These are phyloP conservation scores for Mareca penelope DNA, from an alignment of 2,797 vertebrate species.

Conservation along the genomic window DNA sequence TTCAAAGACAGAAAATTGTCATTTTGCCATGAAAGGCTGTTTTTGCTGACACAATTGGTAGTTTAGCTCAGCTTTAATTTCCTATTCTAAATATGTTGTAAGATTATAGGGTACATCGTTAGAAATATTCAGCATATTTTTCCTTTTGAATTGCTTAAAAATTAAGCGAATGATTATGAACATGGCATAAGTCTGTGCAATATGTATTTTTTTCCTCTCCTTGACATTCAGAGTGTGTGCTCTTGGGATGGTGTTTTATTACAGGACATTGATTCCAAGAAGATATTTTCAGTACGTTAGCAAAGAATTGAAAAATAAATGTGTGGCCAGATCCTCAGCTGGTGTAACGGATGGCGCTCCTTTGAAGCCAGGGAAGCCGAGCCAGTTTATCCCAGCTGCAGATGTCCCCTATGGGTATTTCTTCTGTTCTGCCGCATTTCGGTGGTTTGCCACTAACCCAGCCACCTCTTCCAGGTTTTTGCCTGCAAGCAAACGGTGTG, in stretches of 20 bases:
- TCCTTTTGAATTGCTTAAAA: slow-evolving; percentile 60
- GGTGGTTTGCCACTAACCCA: background rate
- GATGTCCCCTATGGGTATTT: background rate
- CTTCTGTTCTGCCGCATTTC: background rate
- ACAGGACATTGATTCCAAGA: slow-evolving; percentile 14
- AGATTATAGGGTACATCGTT: slow-evolving; percentile 68
- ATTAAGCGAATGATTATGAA: slow-evolving; percentile 57
- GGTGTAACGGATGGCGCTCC: background rate
- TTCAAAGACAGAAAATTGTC: slow-evolving; percentile 70
- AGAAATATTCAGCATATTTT: slow-evolving; percentile 60
- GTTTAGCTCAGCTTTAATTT: slow-evolving; percentile 62
- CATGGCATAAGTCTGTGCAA: background rate
- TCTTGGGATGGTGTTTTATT: slow-evolving; percentile 25
- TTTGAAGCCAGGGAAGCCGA: background rate
- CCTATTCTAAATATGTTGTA: slow-evolving; percentile 66
- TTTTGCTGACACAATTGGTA: slow-evolving; percentile 68
- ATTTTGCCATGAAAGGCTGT: slow-evolving; percentile 66
- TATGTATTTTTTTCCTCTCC: background rate
- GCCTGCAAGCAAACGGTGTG: background rate
- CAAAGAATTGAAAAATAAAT: background rate
- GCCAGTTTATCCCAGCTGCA: background rate
- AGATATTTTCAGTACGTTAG: slow-evolving; percentile 21
- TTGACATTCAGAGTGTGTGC: background rate
- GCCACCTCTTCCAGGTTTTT: background rate
- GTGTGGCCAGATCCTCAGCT: background rate